A percentile compares a stretch with the other conserved stretches of the same genome.
Conservation (phyloP, 2,888 invertebrate species). For the Drosophila longiperda region DNA sequence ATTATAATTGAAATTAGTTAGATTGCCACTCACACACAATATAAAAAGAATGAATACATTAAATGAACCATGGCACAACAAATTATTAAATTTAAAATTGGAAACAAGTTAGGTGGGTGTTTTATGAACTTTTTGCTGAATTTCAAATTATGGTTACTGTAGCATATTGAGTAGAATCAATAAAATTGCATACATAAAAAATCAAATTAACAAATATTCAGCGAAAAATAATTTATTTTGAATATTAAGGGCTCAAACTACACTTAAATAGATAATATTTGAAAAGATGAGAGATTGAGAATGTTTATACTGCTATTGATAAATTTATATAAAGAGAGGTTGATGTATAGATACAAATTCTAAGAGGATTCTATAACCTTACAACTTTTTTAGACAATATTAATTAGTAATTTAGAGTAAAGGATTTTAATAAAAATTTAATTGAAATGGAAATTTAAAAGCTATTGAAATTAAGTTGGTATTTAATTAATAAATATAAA, state of each 20-base stretch:
- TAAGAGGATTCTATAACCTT: neutral
- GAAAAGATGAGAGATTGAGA: neutral
- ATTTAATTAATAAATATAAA: neutral
- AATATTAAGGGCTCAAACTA: neutral
- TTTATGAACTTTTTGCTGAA: neutral
- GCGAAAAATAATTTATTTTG: too few species aligned
- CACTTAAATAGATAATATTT: neutral
- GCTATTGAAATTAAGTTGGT: neutral
- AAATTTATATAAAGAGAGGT: neutral
- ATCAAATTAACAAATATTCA: too few species aligned
- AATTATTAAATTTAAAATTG: neutral
- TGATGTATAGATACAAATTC: neutral
- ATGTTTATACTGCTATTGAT: neutral
- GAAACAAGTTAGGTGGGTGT: neutral
- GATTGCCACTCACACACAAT: slow-evolving; percentile 4
- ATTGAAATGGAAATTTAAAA: neutral
- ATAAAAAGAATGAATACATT: neutral
- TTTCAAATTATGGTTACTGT: too few species aligned
- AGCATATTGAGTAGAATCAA: too few species aligned
- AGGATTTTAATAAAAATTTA: too few species aligned
- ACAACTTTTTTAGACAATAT: neutral
- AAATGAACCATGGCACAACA: neutral
- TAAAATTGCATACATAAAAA: too few species aligned
- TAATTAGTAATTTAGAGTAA: neutral
- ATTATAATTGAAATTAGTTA: slow-evolving; percentile 29